These are phyloP conservation scores for Phaethornis superciliosus DNA, from an alignment of 2,113 vertebrate genomes.

Conservation along the genomic window DNA sequence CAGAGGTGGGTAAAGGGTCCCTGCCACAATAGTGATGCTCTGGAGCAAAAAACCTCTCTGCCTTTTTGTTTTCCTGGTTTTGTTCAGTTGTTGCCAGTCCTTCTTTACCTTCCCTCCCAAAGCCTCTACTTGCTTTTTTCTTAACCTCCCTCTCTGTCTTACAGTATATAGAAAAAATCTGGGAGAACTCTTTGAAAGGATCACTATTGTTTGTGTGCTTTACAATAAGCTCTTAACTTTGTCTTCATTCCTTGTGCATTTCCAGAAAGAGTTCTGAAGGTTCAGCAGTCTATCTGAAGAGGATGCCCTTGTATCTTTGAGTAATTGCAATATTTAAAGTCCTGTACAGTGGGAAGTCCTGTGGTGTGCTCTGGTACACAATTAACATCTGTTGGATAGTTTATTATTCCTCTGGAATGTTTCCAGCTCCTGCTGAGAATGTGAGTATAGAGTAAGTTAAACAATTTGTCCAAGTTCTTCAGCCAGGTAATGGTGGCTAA, in stretches of 20 bases:
- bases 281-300: not conserved
- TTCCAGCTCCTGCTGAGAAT: conserved; percentile 2
- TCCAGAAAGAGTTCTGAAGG: not conserved
- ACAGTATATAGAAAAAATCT: not conserved
- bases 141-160: not conserved
- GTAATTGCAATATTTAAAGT: conserved; percentile 34
- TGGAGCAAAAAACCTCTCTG: not conserved
- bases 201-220: not conserved
- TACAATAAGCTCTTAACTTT: not conserved
- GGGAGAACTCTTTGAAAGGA: not conserved
- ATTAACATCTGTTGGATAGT: conserved; percentile 49
- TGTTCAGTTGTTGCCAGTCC: not conserved
- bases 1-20: not conserved
- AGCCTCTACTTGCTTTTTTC: not conserved
- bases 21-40: not conserved
- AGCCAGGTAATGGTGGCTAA: not conserved
- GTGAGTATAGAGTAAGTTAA: not conserved
- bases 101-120: not conserved
- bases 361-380: not conserved
- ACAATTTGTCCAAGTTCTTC: conserved; percentile 37
- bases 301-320: conserved; percentile 10
- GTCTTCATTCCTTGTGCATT: not conserved
- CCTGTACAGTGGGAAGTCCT: not conserved
- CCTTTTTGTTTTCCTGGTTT: not conserved
- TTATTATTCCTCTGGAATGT: not conserved